phyloP scores from a whole-genome alignment of 2,797 vertebrate species.

The Rhyacichthys aspro region DNA sequence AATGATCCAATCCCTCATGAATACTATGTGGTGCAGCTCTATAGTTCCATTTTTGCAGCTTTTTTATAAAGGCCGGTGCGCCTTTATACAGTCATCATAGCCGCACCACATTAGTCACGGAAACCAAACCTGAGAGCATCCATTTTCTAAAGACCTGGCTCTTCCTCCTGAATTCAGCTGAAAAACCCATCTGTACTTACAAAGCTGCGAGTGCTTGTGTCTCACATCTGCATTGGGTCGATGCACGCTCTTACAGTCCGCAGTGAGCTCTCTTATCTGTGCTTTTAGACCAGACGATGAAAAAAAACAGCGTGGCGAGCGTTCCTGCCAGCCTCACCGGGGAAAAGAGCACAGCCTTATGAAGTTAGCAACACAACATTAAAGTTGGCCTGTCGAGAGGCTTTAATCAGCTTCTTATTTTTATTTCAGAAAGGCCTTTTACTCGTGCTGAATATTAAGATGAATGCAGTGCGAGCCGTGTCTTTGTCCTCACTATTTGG shows the following conservation, averaged over 20 bases:
- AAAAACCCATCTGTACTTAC: conserved; percentile 43
- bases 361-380: conserved; percentile 25
- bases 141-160: conserved; percentile 40
- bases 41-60: too few relatives aligned
- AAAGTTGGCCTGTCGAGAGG: conserved; percentile 29
- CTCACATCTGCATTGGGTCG: conserved; percentile 38
- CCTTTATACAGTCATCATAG: conserved; percentile 46
- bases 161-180: conserved; percentile 25
- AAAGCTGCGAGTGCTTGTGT: conserved; percentile 27
- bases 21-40: too few relatives aligned
- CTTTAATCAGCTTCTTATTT: conserved; percentile 39
- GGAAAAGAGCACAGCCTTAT: conserved; percentile 9
- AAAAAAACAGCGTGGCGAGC: conserved; percentile 33
- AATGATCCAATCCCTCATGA: too few relatives aligned
- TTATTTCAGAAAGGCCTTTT: conserved; percentile 16
- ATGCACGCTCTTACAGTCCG: conserved; percentile 28
- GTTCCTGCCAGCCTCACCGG: conserved; percentile 18
- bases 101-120: conserved; percentile 48
- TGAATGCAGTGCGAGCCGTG: conserved; percentile 30
- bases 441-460: conserved; percentile 44
- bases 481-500: conserved; percentile 56
- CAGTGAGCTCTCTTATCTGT: conserved; percentile 46
- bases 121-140: conserved; percentile 48
- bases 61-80: not conserved
- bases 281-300: conserved; percentile 31